phyloP scores from a whole-genome alignment of 2,113 vertebrate species.

The Cebidichthys violaceus region DNA sequence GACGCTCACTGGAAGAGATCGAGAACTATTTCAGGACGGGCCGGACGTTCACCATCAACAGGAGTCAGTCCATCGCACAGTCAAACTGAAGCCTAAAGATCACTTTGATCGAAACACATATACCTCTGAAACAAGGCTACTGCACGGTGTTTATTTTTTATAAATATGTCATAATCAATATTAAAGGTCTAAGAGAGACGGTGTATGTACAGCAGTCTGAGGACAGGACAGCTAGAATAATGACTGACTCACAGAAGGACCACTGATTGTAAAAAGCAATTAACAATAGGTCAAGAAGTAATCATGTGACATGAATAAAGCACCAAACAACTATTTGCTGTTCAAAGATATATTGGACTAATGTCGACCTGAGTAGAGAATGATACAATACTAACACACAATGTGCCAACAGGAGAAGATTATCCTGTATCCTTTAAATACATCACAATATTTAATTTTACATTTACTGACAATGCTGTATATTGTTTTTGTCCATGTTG shows the following conservation, averaged over 20 bases:
- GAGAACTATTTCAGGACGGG: conserved; percentile 91
- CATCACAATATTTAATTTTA: not conserved
- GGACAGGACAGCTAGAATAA: not conserved
- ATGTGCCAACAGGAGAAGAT: not conserved
- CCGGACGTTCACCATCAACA: conserved; percentile 76
- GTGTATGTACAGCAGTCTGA: not conserved
- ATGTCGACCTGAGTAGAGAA: not conserved
- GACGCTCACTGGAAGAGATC: conserved; percentile 93
- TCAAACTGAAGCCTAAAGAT: conserved; percentile 7
- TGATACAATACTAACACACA: not conserved
- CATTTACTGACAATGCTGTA: not conserved
- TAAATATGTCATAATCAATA: not conserved
- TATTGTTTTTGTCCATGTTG: not conserved
- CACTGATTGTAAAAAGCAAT: not conserved
- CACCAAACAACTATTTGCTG: not conserved
- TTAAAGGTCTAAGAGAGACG: not conserved
- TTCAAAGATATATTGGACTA: not conserved
- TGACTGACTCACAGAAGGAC: not conserved
- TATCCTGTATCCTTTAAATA: not conserved
- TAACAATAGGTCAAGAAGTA: not conserved
- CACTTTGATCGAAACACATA: not conserved
- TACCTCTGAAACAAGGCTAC: not conserved
- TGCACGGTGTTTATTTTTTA: too few species aligned
- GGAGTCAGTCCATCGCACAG: not conserved
- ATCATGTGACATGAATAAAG: not conserved